phyloP scores from a whole-genome alignment of 2,113 vertebrate species.

The Trachemys scripta region DNA sequence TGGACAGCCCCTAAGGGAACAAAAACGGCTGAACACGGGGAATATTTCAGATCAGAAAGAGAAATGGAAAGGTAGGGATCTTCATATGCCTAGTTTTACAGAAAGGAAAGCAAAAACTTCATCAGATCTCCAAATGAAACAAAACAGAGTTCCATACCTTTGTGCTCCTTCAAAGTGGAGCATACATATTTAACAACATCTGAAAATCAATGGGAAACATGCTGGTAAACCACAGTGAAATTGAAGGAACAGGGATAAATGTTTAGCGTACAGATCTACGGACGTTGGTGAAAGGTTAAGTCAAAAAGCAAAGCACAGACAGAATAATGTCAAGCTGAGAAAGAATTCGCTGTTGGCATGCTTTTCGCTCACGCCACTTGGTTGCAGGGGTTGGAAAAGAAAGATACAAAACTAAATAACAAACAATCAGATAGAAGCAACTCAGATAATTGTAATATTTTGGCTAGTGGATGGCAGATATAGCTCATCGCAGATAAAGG shows the following conservation, averaged over 20 bases:
- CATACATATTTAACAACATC: not conserved
- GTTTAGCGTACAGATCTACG: not conserved
- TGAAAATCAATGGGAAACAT: not conserved
- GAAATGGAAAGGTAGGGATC: not conserved
- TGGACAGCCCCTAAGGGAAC: not conserved
- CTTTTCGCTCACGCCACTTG: not conserved
- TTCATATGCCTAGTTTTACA: not conserved
- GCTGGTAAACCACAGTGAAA: not conserved
- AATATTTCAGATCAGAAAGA: not conserved
- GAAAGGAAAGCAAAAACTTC: not conserved
- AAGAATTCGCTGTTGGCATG: not conserved
- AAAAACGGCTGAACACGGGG: not conserved
- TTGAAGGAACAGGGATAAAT: not conserved
- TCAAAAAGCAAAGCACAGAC: not conserved
- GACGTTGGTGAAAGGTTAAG: not conserved
- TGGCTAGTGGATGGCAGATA: conserved; percentile 53
- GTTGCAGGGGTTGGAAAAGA: not conserved
- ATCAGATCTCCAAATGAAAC: not conserved
- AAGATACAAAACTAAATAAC: not conserved
- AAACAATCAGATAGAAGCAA: not conserved
- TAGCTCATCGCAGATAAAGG: conserved; percentile 17
- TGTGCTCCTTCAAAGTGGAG: not conserved
- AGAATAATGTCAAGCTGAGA: not conserved
- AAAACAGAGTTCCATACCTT: not conserved
- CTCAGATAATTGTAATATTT: conserved; percentile 52